Conservation (phyloP, 2,888 invertebrate genomes). For the Drosophila kokeensis region DNA sequence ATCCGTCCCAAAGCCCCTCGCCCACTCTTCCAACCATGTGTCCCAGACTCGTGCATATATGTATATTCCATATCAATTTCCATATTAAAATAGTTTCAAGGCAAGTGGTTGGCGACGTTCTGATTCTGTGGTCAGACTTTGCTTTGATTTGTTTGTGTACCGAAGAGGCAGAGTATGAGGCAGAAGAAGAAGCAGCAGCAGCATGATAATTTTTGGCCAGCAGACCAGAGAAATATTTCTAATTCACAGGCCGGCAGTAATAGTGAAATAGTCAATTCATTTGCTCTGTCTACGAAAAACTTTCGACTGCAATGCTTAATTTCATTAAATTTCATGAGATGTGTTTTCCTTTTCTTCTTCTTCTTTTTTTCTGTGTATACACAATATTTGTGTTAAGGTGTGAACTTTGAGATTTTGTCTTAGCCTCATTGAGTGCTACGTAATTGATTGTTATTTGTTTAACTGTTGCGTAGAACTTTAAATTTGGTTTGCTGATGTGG, state of each 20-base stretch:
- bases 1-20: slow-evolving; percentile 3
- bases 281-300: neutral
- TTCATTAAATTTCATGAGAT: slow-evolving; percentile 76
- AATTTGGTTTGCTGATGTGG: slow-evolving; percentile 53
- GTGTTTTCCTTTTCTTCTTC: slow-evolving; percentile 34
- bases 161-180: neutral
- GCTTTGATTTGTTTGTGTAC: slow-evolving; percentile 67
- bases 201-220: slow-evolving; percentile 51
- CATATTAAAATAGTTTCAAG: slow-evolving; percentile 72
- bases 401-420: slow-evolving; percentile 27
- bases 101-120: slow-evolving; percentile 31
- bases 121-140: slow-evolving; percentile 37
- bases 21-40: neutral
- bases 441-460: slow-evolving; percentile 55
- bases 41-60: neutral
- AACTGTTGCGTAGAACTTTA: slow-evolving; percentile 7
- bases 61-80: slow-evolving; percentile 72
- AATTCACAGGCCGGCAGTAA: slow-evolving; percentile 71
- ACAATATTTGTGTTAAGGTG: slow-evolving; percentile 26
- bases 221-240: slow-evolving; percentile 56
- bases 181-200: neutral
- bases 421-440: slow-evolving; percentile 26
- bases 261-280: slow-evolving; percentile 34
- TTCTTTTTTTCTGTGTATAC: neutral
- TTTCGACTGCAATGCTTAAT: slow-evolving; percentile 48